These are phyloP conservation scores for Macropis europaea DNA, from an alignment of 2,888 invertebrate genomes.

Conservation along the genomic window DNA sequence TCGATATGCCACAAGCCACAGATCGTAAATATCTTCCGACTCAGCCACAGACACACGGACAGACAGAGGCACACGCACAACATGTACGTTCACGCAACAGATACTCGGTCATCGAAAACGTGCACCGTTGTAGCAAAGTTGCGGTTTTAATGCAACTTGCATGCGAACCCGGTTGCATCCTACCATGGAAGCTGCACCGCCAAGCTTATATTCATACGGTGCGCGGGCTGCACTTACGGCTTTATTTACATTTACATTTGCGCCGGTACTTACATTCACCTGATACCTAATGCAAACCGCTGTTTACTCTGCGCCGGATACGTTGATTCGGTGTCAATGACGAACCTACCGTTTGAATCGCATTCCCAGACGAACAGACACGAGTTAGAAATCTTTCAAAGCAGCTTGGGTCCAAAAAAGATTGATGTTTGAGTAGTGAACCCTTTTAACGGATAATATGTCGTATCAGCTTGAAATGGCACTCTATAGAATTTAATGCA, in stretches of 20 bases:
- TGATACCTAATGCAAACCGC: neutral
- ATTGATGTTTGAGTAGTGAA: too few relatives aligned
- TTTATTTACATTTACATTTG: slow-evolving; percentile 18
- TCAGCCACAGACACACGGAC: too few relatives aligned
- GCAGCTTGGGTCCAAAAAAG: too few relatives aligned
- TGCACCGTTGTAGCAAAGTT: slow-evolving; percentile 30
- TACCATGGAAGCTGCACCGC: neutral
- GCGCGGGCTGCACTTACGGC: neutral
- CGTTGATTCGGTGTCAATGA: neutral
- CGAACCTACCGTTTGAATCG: neutral
- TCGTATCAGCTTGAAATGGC: too few relatives aligned
- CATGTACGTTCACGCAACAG: slow-evolving; percentile 7
- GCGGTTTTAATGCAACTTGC: slow-evolving; percentile 46
- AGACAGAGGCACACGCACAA: neutral
- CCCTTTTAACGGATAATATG: too few relatives aligned
- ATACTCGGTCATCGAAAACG: slow-evolving; percentile 45
- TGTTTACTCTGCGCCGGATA: neutral
- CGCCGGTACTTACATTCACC: neutral
- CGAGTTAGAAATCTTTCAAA: too few relatives aligned
- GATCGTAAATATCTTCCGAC: slow-evolving; percentile 57
- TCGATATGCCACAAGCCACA: slow-evolving; percentile 59
- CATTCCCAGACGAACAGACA: too few relatives aligned
- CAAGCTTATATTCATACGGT: neutral
- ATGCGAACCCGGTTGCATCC: neutral
- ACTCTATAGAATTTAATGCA: too few relatives aligned